A percentile compares a stretch with the other conserved stretches of the same genome.
phyloP scores from a whole-genome alignment of 2,113 vertebrate species.

The Brachyistius frenatus region DNA sequence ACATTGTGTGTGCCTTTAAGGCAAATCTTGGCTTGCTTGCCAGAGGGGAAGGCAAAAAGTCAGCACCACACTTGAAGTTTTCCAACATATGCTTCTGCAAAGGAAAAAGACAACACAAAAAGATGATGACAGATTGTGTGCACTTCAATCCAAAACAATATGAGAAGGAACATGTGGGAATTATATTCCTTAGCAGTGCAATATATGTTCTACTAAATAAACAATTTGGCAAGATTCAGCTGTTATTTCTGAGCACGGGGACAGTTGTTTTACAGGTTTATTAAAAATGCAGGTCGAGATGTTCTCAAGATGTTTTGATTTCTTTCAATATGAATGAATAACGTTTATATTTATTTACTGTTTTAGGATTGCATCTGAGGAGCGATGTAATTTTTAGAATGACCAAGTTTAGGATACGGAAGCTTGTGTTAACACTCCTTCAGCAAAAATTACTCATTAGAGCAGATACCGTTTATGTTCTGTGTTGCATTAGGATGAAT shows the following conservation, averaged over 20 bases:
- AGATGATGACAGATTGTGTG: accelerated
- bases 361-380: background rate
- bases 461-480: background rate
- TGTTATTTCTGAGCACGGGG: no score
- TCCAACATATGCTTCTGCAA: slow-evolving; percentile 66
- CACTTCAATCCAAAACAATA: background rate
- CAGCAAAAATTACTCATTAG: background rate
- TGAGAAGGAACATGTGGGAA: background rate
- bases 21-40: slow-evolving; percentile 85
- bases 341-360: background rate
- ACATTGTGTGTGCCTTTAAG: slow-evolving; percentile 58
- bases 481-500: background rate
- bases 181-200: background rate
- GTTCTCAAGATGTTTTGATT: background rate
- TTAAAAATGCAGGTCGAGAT: background rate
- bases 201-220: background rate
- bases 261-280: background rate
- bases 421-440: background rate
- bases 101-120: background rate
- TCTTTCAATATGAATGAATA: background rate
- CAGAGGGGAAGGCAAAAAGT: slow-evolving; percentile 93
- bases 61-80: slow-evolving; percentile 88
- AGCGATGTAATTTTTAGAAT: background rate
- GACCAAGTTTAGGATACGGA: background rate
- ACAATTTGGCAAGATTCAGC: no score